These are phyloP conservation scores for Lycodopsis pacificus DNA, from an alignment of 2,797 vertebrate genomes.

Conservation along the genomic window DNA sequence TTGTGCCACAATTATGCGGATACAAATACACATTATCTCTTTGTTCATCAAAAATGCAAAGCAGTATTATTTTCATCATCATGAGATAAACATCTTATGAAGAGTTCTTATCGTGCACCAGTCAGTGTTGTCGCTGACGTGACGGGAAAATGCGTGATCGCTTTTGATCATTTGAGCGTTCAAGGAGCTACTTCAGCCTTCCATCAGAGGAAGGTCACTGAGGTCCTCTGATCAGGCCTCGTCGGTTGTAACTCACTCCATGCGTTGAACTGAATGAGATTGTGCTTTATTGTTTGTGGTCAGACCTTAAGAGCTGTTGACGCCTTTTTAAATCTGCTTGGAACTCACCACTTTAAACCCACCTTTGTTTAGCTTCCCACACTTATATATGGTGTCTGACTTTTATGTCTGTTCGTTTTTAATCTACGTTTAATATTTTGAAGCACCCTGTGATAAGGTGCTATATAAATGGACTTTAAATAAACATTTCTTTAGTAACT, in stretches of 20 bases:
- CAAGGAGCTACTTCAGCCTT: background rate
- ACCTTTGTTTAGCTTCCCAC: background rate
- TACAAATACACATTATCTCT: too few relatives aligned
- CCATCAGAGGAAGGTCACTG: constrained; percentile 3
- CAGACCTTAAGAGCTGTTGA: background rate
- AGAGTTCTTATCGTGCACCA: background rate
- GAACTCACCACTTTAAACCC: background rate
- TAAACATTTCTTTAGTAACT: constrained; percentile 15
- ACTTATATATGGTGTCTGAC: background rate
- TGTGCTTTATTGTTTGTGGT: background rate
- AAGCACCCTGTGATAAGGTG: constrained; percentile 10
- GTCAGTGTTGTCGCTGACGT: background rate
- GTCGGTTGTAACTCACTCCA: background rate
- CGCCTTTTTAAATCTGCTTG: background rate
- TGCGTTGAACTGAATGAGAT: background rate
- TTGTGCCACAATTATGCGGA: background rate
- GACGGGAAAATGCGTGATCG: background rate
- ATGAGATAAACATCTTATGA: background rate
- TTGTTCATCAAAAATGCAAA: too few relatives aligned
- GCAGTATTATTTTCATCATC: background rate
- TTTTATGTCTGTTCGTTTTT: background rate
- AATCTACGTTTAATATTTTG: constrained; percentile 10
- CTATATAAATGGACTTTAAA: constrained; percentile 20
- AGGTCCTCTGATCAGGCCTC: constrained; percentile 3
- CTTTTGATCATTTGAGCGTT: constrained; percentile 5